Percentiles rank a stretch among this genome's conserved stretches.
Conservation (phyloP, 2,888 invertebrate species). For the Lithodes maja region DNA sequence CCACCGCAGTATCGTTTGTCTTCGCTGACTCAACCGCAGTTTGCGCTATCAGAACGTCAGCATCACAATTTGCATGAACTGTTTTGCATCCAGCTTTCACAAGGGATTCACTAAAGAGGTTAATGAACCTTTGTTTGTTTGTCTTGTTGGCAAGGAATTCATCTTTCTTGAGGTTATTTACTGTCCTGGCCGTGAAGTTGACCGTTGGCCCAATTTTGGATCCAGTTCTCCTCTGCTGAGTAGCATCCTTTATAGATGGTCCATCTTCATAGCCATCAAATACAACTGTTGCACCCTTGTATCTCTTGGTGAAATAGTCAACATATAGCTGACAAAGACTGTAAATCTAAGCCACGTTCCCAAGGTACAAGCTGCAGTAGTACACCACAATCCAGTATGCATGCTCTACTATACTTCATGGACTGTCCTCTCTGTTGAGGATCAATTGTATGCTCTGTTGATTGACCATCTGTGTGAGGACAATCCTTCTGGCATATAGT, state of each 20-base stretch:
- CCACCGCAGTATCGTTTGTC: background rate
- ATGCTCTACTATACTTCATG: background rate
- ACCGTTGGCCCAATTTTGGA: background rate
- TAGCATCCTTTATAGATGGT: slow-evolving; percentile 4
- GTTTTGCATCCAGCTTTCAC: background rate
- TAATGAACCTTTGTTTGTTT: slow-evolving; percentile 17
- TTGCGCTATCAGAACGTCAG: background rate
- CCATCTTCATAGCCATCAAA: background rate
- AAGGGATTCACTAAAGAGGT: background rate
- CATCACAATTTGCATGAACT: background rate
- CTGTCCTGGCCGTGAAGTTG: background rate
- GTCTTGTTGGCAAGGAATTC: background rate
- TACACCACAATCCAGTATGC: background rate
- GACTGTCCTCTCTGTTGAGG: background rate
- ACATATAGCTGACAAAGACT: background rate
- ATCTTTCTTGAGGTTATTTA: background rate
- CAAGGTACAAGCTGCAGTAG: slow-evolving; percentile 2
- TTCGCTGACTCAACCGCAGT: slow-evolving; percentile 11
- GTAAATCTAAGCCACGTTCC: background rate
- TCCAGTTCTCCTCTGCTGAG: background rate
- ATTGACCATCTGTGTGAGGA: too few relatives aligned
- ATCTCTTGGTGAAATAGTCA: background rate
- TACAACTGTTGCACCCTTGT: background rate
- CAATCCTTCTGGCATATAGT: too few relatives aligned
- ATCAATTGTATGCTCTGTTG: too few relatives aligned